Evolutionary conservation across 2,113 vertebrate genomes (phyloP).

Genomic region (Procapra przewalskii): DNA sequence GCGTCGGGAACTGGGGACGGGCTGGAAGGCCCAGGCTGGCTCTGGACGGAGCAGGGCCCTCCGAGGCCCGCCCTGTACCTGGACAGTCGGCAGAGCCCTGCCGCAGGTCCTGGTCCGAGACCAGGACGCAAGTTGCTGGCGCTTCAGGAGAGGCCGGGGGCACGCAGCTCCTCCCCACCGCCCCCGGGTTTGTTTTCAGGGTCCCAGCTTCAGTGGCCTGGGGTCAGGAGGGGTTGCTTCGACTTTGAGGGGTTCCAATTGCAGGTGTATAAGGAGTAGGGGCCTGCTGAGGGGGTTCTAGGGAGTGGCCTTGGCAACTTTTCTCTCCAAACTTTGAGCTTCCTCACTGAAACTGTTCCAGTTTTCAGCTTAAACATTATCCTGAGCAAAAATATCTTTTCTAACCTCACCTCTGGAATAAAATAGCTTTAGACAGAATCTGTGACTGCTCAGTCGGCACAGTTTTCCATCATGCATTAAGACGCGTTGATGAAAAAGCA

Average conservation of each 20-base stretch:
- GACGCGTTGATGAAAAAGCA: fast-evolving
- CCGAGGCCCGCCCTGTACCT: neutral
- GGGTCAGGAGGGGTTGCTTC: neutral
- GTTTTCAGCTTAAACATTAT: neutral
- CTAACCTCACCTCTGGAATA: no score
- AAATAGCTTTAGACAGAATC: neutral
- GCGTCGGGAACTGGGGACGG: neutral
- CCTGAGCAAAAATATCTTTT: neutral
- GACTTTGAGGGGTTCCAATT: neutral
- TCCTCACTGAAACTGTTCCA: neutral
- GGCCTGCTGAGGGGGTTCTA: neutral
- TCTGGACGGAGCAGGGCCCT: neutral
- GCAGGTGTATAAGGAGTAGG: neutral
- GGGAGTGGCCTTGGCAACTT: neutral
- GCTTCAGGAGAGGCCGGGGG: neutral
- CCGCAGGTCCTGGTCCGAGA: no score
- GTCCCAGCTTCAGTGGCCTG: neutral
- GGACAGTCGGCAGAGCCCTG: slow-evolving; percentile 4
- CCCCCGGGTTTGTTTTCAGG: neutral
- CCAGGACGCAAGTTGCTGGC: neutral
- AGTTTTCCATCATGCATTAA: fast-evolving
- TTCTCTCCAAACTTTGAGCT: slow-evolving; percentile 66
- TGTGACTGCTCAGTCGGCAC: fast-evolving
- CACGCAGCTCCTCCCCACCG: neutral
- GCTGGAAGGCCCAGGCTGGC: neutral